Evolutionary conservation across 2,113 vertebrate genomes (phyloP).

Genomic region (western clawed frog (Xenopus tropicalis)): DNA sequence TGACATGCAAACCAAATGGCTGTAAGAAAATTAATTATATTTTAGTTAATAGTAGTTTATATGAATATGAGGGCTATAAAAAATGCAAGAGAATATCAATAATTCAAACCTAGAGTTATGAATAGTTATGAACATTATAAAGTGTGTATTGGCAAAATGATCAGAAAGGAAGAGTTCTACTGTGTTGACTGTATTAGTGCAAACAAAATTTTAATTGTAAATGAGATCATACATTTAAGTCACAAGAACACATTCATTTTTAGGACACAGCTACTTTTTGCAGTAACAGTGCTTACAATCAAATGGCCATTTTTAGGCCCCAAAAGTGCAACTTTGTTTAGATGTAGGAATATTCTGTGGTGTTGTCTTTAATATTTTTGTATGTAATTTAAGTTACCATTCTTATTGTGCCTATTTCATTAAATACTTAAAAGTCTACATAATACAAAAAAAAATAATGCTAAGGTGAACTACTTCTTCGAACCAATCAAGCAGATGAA

Average conservation of each 20-base stretch:
- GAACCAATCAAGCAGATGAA: too few species aligned
- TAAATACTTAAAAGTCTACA: too few species aligned
- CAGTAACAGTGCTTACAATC: too few species aligned
- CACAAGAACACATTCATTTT: background rate
- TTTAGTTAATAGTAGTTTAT: conserved; percentile 17
- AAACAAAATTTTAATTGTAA: conserved; percentile 19
- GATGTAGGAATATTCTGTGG: too few species aligned
- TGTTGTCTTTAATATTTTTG: too few species aligned
- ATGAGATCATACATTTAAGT: conserved; percentile 10
- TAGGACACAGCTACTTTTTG: background rate
- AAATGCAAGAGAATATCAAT: conserved; percentile 51
- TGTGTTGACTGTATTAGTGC: conserved; percentile 14
- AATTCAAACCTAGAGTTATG: conserved; percentile 57
- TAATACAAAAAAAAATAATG: too few species aligned
- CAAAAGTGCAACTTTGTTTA: too few species aligned
- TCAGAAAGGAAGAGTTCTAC: conserved; percentile 28
- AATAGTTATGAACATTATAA: conserved; percentile 56
- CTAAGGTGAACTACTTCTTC: too few species aligned
- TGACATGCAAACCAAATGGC: background rate
- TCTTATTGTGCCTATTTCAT: too few species aligned
- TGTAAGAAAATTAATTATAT: background rate
- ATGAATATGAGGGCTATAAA: conserved; percentile 37
- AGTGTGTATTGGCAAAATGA: conserved; percentile 25
- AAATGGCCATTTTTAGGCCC: too few species aligned
- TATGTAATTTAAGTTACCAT: too few species aligned